Conservation (phyloP, 2,797 vertebrate genomes). For the Discoglossus pictus region DNA sequence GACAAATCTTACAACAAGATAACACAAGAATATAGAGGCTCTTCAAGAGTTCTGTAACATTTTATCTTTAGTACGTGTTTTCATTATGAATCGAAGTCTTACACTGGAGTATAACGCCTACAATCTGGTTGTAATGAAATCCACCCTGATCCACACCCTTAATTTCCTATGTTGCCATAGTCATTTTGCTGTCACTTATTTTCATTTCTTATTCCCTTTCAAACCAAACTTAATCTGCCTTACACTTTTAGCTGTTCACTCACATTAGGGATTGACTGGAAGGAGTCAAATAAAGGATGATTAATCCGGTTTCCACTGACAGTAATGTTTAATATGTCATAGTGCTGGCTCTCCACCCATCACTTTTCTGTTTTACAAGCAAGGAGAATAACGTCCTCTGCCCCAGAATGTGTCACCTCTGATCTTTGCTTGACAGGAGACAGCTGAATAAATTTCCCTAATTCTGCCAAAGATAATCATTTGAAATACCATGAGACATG, state of each 20-base stretch:
- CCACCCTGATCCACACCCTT: too few species aligned
- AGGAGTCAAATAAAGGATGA: slow-evolving; percentile 38
- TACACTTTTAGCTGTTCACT: slow-evolving; percentile 22
- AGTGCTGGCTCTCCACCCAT: slow-evolving; percentile 13
- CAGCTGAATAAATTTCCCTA: slow-evolving; percentile 42
- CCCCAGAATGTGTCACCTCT: slow-evolving; percentile 34
- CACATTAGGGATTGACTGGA: slow-evolving; percentile 25
- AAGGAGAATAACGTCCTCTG: slow-evolving; percentile 20
- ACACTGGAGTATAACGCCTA: too few species aligned
- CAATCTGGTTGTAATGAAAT: too few species aligned
- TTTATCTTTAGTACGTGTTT: too few species aligned
- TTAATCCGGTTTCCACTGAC: slow-evolving; percentile 41
- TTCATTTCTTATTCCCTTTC: too few species aligned
- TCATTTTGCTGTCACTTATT: too few species aligned
- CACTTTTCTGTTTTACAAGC: slow-evolving; percentile 24
- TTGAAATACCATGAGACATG: slow-evolving; percentile 30
- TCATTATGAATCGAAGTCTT: too few species aligned
- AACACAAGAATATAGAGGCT: too few species aligned
- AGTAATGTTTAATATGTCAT: slow-evolving; percentile 47
- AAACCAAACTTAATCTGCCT: slow-evolving; percentile 13
- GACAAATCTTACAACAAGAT: too few species aligned
- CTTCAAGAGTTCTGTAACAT: too few species aligned
- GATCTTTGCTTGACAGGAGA: slow-evolving; percentile 33
- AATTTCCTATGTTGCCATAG: too few species aligned
- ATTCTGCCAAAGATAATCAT: slow-evolving; percentile 32